phyloP scores from a whole-genome alignment of 2,797 vertebrate species.

The Fistularia commersonii region DNA sequence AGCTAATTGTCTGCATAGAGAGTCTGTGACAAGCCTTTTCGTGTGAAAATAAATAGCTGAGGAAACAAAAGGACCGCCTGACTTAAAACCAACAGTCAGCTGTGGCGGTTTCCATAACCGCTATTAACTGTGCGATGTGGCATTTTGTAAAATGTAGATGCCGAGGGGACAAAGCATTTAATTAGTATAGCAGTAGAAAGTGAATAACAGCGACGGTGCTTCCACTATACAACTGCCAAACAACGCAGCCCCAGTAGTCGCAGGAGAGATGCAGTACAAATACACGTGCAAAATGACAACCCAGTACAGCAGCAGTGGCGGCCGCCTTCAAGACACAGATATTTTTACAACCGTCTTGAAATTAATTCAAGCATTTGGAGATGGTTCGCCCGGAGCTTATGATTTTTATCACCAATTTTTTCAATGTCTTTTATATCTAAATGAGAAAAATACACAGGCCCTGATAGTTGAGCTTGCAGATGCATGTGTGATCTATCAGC shows the following conservation, averaged over 20 bases:
- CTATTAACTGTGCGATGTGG: conserved; percentile 1
- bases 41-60: conserved; percentile 13
- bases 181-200: neutral
- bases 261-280: neutral
- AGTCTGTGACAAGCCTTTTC: conserved; percentile 16
- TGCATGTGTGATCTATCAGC: conserved; percentile 5
- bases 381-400: no score
- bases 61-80: conserved; percentile 12
- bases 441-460: conserved; percentile 6
- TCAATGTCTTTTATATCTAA: conserved; percentile 10
- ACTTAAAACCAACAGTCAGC: conserved; percentile 11
- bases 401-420: no score
- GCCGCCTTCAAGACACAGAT: no score
- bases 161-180: conserved; percentile 3
- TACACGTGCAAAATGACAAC: no score
- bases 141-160: conserved; percentile 11
- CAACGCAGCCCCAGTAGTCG: neutral
- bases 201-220: conserved; percentile 2
- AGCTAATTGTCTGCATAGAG: conserved; percentile 34
- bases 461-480: conserved; percentile 7
- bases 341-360: no score
- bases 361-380: no score
- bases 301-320: no score
- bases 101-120: neutral
- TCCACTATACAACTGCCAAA: neutral